phyloP scores from a whole-genome alignment of 1,140 invertebrate genomes.

The Drosophila burlai region DNA sequence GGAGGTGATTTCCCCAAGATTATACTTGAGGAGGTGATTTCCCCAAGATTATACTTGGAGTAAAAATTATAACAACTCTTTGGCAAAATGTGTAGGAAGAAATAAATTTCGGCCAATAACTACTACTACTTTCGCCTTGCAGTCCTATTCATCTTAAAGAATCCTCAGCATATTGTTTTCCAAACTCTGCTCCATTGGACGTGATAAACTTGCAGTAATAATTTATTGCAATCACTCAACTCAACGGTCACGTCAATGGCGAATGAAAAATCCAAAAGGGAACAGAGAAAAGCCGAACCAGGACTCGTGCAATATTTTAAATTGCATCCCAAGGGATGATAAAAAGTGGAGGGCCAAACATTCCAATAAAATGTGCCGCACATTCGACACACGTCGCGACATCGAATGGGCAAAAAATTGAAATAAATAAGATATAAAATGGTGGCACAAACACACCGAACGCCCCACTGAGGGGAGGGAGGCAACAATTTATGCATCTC shows the following conservation, averaged over 20 bases:
- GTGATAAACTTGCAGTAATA: constrained; percentile 68
- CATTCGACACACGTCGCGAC: constrained; percentile 66
- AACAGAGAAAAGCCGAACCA: constrained; percentile 22
- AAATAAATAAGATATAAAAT: constrained; percentile 83
- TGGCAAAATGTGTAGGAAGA: neutral
- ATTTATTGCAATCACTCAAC: constrained; percentile 82
- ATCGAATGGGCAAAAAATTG: constrained; percentile 75
- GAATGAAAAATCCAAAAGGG: constrained; percentile 12
- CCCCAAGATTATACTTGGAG: neutral
- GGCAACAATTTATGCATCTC: constrained; percentile 66
- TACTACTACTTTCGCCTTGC: neutral
- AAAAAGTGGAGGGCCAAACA: constrained; percentile 19
- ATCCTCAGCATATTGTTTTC: constrained; percentile 15
- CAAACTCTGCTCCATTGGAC: constrained; percentile 38
- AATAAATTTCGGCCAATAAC: neutral
- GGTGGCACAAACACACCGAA: constrained; percentile 43
- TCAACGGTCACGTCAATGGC: constrained; percentile 58
- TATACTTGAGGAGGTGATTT: neutral
- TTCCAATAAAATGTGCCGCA: constrained; percentile 73
- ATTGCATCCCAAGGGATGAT: constrained; percentile 70
- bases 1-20: neutral
- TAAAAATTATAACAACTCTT: neutral
- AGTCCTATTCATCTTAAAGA: constrained; percentile 7
- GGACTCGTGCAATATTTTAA: constrained; percentile 71
- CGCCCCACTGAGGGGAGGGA: neutral